Evolutionary conservation across 2,888 invertebrate genomes (phyloP).

Genomic region (Phaedon cochleariae): DNA sequence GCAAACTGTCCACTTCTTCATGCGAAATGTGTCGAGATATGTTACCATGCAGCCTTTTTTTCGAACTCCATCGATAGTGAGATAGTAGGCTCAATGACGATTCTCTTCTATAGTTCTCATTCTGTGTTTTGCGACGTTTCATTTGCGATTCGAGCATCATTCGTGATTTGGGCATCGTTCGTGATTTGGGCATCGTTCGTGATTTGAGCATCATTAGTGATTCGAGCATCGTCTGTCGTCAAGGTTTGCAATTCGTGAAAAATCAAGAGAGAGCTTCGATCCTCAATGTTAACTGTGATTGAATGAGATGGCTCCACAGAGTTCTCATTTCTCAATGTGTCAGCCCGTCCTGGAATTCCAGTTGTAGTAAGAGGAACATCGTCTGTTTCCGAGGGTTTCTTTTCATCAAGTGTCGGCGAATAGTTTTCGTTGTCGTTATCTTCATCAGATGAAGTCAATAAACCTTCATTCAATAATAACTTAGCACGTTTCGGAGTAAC

Average conservation of each 20-base stretch:
- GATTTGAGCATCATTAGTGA: no score
- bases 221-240: no score
- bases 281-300: not conserved
- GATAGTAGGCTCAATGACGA: conserved; percentile 12
- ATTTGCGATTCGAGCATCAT: not conserved
- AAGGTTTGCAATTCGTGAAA: not conserved
- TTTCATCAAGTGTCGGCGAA: not conserved
- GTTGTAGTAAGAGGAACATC: not conserved
- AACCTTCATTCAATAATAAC: not conserved
- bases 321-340: not conserved
- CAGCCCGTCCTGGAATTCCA: not conserved
- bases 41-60: conserved; percentile 15
- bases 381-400: not conserved
- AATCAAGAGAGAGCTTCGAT: not conserved
- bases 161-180: no score
- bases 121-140: conserved; percentile 21
- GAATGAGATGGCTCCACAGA: not conserved
- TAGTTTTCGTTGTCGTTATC: not conserved
- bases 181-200: no score
- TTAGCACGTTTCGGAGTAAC: not conserved
- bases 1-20: conserved; percentile 8
- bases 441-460: not conserved
- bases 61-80: conserved; percentile 18
- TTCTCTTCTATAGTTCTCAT: conserved; percentile 17
- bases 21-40: conserved; percentile 14